Percentiles rank a stretch among this genome's conserved stretches.
Evolutionary conservation across 23 tunicate genomes (phyloP).

Genomic region (Diplosoma virens): DNA sequence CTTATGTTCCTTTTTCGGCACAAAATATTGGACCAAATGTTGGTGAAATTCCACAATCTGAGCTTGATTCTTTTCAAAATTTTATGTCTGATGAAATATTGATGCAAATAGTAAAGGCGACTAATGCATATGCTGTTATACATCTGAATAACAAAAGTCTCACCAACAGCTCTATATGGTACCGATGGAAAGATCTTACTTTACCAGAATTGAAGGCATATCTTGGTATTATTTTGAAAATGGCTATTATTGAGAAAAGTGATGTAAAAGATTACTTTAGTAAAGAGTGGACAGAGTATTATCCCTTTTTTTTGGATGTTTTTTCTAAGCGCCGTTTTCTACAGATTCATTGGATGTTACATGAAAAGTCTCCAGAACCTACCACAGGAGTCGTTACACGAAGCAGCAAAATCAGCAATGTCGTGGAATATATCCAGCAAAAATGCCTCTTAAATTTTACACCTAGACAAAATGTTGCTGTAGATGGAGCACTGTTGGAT

Average conservation of each 20-base stretch:
- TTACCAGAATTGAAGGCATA: slow-evolving; percentile 28
- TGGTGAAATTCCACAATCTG: background rate
- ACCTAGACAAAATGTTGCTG: slow-evolving; percentile 23
- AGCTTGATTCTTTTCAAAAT: background rate
- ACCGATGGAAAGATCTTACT: slow-evolving; percentile 23
- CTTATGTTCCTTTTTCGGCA: slow-evolving; percentile 7
- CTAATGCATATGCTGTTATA: slow-evolving; percentile 35
- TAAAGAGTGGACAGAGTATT: background rate
- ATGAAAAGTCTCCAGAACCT: slow-evolving; percentile 17
- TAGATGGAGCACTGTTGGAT: slow-evolving; percentile 33
- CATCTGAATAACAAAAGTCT: background rate
- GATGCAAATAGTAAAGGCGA: slow-evolving; percentile 23
- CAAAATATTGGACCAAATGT: background rate
- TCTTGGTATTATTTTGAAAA: slow-evolving; percentile 19
- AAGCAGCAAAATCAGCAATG: slow-evolving; percentile 1
- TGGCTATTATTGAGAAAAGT: slow-evolving; percentile 12
- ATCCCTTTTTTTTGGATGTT: slow-evolving; percentile 28
- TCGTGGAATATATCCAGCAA: slow-evolving; percentile 8
- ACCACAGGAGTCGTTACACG: slow-evolving; percentile 13
- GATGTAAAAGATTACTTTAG: slow-evolving; percentile 21
- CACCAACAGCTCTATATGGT: slow-evolving; percentile 18
- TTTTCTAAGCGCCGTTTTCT: slow-evolving; percentile 13
- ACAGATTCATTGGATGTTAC: slow-evolving; percentile 33
- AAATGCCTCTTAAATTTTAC: slow-evolving; percentile 19
- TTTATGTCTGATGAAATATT: slow-evolving; percentile 26